Percentiles rank a stretch among this genome's conserved stretches.
phyloP scores from a whole-genome alignment of 2,113 vertebrate species.

The Epinephelus lanceolatus region DNA sequence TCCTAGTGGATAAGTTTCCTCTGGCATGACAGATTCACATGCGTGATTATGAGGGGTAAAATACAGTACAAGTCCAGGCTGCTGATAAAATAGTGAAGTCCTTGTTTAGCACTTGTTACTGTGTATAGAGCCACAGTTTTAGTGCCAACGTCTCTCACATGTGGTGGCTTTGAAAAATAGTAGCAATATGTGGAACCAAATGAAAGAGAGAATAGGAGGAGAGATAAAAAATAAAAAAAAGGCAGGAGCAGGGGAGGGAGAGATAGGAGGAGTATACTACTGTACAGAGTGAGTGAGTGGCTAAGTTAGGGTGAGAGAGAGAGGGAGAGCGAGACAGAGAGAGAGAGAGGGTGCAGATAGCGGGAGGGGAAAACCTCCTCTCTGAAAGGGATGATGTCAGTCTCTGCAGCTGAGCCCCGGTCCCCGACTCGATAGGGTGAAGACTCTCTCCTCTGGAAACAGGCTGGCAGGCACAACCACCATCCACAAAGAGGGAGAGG shows the following conservation, averaged over 20 bases:
- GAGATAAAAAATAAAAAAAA: constrained; percentile 25
- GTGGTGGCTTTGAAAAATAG: constrained; percentile 61
- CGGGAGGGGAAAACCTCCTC: constrained; percentile 86
- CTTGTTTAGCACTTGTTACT: constrained; percentile 51
- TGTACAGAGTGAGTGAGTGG: constrained; percentile 70
- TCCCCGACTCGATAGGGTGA: constrained; percentile 78
- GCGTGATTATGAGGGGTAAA: constrained; percentile 36
- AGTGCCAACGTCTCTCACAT: constrained; percentile 43
- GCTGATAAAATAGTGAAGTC: constrained; percentile 31
- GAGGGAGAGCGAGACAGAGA: constrained; percentile 41
- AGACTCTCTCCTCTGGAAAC: constrained; percentile 76
- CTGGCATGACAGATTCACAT: constrained; percentile 36
- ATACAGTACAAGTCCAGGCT: constrained; percentile 22
- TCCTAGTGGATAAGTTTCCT: constrained; percentile 34
- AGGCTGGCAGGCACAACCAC: constrained; percentile 52
- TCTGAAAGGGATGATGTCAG: constrained; percentile 89
- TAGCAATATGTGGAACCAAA: constrained; percentile 59
- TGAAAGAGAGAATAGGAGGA: constrained; percentile 46
- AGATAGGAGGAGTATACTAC: constrained; percentile 72
- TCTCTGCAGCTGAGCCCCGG: constrained; percentile 87
- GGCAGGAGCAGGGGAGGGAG: constrained; percentile 49
- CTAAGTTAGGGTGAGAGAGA: constrained; percentile 62
- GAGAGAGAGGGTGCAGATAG: constrained; percentile 77
- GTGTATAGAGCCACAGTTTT: constrained; percentile 27
- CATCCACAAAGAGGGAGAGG: constrained; percentile 52